A percentile compares a stretch with the other conserved stretches of the same genome.
These are phyloP conservation scores for Allolobophora icterica DNA, from an alignment of 2,888 invertebrate genomes.

Conservation along the genomic window DNA sequence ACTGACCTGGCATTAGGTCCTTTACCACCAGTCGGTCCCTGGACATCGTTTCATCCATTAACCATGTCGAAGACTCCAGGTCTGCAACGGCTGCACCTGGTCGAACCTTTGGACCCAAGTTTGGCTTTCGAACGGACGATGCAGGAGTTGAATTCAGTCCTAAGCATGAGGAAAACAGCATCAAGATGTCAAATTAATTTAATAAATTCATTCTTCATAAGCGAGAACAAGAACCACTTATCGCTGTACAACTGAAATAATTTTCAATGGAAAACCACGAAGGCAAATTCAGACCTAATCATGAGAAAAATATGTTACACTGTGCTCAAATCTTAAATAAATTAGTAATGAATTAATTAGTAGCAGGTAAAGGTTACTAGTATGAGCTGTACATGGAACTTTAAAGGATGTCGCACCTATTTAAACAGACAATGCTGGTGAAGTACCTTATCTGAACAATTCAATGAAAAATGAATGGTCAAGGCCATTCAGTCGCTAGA, in stretches of 20 bases:
- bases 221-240: neutral
- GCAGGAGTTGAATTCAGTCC: neutral
- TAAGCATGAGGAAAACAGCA: neutral
- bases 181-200: no score
- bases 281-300: no score
- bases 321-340: neutral
- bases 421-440: no score
- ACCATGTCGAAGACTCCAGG: conserved; percentile 20
- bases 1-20: conserved; percentile 63
- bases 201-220: neutral
- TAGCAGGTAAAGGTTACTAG: no score
- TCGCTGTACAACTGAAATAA: neutral
- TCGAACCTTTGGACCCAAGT: neutral
- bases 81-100: neutral
- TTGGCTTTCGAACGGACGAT: neutral
- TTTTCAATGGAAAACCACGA: no score
- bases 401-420: no score
- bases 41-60: neutral
- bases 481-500: no score
- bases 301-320: no score
- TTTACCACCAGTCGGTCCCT: conserved; percentile 33
- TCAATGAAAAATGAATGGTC: no score
- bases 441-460: no score
- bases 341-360: no score
- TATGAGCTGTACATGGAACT: no score